A percentile compares a stretch with the other conserved stretches of the same genome.
These are phyloP conservation scores for Aptenodytes patagonicus DNA, from an alignment of 2,113 vertebrate species.

Conservation along the genomic window DNA sequence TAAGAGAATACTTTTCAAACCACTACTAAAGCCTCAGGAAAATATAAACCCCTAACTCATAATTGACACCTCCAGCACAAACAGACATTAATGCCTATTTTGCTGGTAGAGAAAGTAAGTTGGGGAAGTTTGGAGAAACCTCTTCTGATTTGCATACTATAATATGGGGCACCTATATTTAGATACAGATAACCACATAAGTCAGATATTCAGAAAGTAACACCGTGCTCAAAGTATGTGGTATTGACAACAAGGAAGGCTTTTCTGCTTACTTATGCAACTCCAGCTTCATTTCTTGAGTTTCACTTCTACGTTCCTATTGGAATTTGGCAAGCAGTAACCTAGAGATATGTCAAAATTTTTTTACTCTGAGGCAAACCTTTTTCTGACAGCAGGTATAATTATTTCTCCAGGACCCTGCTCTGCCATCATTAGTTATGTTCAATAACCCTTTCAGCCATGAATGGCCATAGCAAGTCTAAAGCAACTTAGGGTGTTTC, in stretches of 20 bases:
- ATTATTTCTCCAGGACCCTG: neutral
- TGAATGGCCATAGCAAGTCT: fast-evolving
- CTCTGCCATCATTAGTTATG: neutral
- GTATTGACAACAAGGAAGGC: neutral
- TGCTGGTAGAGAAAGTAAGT: neutral
- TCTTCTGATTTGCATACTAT: neutral
- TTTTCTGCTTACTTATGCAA: neutral
- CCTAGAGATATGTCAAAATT: neutral
- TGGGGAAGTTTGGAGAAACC: neutral
- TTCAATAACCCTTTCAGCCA: neutral
- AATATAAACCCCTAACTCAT: neutral
- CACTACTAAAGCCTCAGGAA: neutral
- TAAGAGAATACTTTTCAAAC: neutral
- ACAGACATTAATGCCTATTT: neutral
- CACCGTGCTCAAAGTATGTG: neutral
- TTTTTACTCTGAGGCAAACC: neutral
- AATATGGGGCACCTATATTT: neutral
- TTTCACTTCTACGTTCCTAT: neutral
- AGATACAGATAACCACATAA: neutral
- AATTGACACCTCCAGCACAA: neutral
- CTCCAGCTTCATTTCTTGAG: neutral
- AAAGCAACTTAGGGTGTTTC: neutral
- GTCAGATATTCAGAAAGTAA: neutral
- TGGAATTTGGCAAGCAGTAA: neutral
- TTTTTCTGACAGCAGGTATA: too few species aligned